These are phyloP conservation scores for Salmo trutta DNA, from an alignment of 2,797 vertebrate species.

Conservation along the genomic window DNA sequence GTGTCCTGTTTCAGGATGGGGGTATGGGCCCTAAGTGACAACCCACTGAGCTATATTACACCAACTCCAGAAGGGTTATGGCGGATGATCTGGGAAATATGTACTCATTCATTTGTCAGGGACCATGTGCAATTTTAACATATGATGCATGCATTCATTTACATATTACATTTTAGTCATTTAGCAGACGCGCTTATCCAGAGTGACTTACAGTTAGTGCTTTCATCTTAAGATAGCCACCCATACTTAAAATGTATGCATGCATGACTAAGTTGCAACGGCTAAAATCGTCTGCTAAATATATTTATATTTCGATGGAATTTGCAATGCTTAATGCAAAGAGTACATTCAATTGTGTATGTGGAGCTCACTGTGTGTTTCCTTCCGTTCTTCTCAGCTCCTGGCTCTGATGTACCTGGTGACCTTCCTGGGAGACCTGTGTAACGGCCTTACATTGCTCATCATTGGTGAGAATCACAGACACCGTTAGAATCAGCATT, in stretches of 20 bases:
- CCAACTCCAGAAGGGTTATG: neutral
- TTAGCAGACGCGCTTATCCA: too few relatives aligned
- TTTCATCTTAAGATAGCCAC: neutral
- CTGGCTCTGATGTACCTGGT: conserved; percentile 87
- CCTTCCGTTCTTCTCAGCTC: conserved; percentile 69
- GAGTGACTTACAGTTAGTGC: too few relatives aligned
- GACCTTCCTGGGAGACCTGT: conserved; percentile 86
- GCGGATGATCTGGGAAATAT: neutral
- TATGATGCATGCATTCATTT: too few relatives aligned
- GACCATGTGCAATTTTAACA: neutral
- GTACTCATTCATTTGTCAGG: neutral
- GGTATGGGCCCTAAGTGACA: conserved; percentile 16
- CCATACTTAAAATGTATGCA: neutral
- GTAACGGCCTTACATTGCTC: conserved; percentile 89
- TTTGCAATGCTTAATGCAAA: neutral
- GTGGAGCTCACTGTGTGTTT: conserved; percentile 23
- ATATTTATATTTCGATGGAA: neutral
- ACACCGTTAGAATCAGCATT: too few relatives aligned
- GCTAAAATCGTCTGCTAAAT: neutral
- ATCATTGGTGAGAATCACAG: conserved; percentile 79
- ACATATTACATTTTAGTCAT: too few relatives aligned
- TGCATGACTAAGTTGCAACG: neutral
- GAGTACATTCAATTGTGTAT: conserved; percentile 2
- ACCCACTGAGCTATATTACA: neutral
- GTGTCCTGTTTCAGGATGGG: conserved; percentile 65